Conservation (phyloP, 2,888 invertebrate genomes). For the Scrobipalpa costella region DNA sequence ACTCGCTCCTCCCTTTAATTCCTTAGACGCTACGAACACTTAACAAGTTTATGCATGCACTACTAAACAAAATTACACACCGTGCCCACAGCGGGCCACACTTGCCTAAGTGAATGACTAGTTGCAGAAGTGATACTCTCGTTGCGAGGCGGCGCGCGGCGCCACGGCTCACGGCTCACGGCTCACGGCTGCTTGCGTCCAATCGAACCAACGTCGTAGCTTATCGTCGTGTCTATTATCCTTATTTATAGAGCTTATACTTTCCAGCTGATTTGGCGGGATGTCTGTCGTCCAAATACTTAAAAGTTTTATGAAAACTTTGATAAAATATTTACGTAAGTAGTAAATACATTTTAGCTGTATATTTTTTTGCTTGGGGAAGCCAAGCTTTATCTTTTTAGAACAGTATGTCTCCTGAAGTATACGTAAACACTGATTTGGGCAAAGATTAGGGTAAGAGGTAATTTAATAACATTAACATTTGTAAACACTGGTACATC, state of each 20-base stretch:
- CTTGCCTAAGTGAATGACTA: constrained; percentile 79
- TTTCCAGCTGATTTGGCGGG: not conserved
- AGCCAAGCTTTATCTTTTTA: no score
- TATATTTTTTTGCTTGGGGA: no score
- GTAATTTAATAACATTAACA: no score
- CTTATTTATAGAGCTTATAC: constrained; percentile 20
- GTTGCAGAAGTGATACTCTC: constrained; percentile 70
- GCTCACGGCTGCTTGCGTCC: constrained; percentile 39
- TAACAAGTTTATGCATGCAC: constrained; percentile 78
- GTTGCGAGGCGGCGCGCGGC: constrained; percentile 44
- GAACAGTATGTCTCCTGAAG: no score
- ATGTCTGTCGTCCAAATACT: not conserved
- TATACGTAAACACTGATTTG: no score
- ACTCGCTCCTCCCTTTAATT: constrained; percentile 70
- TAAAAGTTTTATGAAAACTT: not conserved
- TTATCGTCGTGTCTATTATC: constrained; percentile 20
- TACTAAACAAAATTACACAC: constrained; percentile 70
- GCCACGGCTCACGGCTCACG: constrained; percentile 35
- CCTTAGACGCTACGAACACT: constrained; percentile 79
- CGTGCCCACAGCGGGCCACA: constrained; percentile 47
- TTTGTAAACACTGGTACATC: not conserved
- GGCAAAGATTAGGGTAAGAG: no score
- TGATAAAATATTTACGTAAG: no score
- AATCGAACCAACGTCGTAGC: constrained; percentile 29
- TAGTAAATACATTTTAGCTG: no score